Conservation (phyloP, 2,113 vertebrate species). For the Eupsittula cactorum region DNA sequence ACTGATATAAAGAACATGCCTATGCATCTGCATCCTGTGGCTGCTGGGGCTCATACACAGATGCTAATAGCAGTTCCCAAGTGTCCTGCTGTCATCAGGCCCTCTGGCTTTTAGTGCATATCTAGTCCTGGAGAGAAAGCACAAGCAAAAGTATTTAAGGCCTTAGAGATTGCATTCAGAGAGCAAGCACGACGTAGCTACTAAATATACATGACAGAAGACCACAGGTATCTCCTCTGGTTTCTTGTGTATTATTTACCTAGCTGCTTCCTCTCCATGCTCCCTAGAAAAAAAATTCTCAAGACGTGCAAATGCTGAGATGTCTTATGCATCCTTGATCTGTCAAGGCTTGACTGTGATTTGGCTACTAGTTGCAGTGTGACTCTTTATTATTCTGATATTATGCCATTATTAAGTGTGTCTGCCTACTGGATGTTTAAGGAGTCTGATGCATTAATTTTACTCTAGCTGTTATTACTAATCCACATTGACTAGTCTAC, state of each 20-base stretch:
- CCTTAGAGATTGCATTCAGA: not conserved
- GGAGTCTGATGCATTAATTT: not conserved
- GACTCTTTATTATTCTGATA: not conserved
- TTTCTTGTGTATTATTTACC: not conserved
- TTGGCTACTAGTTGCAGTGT: not conserved
- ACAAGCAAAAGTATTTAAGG: not conserved
- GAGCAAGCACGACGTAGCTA: not conserved
- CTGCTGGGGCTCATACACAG: not conserved
- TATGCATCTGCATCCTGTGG: not conserved
- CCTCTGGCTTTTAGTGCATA: not conserved
- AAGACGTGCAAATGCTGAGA: not conserved
- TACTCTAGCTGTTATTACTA: not conserved
- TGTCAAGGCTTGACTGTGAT: not conserved
- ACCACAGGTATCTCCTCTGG: not conserved
- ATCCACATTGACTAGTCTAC: not conserved
- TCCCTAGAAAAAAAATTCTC: not conserved
- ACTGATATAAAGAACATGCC: not conserved
- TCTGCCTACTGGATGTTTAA: not conserved
- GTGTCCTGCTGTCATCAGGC: not conserved
- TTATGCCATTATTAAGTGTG: not conserved
- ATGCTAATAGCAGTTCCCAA: not conserved
- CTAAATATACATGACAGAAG: not conserved
- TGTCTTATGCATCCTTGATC: not conserved
- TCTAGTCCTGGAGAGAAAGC: not conserved
- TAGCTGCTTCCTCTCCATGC: not conserved